phyloP scores from a whole-genome alignment of 2,888 invertebrate genomes.

The Podabrus alpinus region DNA sequence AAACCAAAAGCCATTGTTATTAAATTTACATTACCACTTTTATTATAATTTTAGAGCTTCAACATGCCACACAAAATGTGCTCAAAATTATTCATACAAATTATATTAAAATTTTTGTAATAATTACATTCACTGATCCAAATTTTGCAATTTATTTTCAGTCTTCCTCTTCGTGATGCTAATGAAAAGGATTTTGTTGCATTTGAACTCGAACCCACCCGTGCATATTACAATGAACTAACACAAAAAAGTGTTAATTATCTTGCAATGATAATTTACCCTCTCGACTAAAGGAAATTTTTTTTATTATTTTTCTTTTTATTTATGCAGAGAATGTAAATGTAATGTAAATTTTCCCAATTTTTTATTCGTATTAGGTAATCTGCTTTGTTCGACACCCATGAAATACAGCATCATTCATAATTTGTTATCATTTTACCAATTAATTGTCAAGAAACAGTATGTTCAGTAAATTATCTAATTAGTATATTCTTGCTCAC shows the following conservation, averaged over 20 bases:
- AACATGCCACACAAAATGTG: not conserved
- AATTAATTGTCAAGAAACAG: not conserved
- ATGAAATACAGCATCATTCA: not conserved
- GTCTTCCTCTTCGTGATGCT: not conserved
- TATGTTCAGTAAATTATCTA: not conserved
- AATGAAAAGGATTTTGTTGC: not conserved
- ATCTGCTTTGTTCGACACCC: not conserved
- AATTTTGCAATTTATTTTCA: not conserved
- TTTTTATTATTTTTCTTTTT: not conserved
- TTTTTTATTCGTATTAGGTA: not conserved
- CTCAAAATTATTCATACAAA: not conserved
- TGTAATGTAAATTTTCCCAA: not conserved
- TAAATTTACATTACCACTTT: not conserved
- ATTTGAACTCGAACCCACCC: not conserved
- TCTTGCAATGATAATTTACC: not conserved
- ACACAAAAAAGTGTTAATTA: not conserved
- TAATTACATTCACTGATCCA: not conserved
- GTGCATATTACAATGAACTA: not conserved
- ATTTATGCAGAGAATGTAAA: no score
- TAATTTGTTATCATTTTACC: not conserved
- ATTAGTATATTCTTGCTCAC: not conserved
- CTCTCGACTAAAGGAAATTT: not conserved
- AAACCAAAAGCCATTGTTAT: not conserved
- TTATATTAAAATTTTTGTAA: not conserved
- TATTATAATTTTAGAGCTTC: not conserved